phyloP scores from a whole-genome alignment of 2,888 invertebrate genomes.

The Caenorhabditis afra region DNA sequence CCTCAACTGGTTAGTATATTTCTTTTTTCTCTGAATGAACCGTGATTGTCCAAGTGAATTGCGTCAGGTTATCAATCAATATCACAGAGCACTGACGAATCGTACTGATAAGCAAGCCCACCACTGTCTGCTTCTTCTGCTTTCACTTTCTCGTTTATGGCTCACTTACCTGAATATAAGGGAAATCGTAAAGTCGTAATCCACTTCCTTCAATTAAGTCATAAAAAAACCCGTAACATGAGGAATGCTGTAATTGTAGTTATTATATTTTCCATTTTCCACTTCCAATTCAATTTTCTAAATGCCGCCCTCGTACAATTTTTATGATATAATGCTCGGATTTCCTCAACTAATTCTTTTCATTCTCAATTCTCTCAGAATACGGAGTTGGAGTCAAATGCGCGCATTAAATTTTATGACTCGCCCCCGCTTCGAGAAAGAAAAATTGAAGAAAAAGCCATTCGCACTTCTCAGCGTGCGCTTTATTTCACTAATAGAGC shows the following conservation, averaged over 20 bases:
- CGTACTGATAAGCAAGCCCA: constrained; percentile 20
- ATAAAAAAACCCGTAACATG: neutral
- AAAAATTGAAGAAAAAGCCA: neutral
- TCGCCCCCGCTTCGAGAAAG: neutral
- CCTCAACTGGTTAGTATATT: constrained; percentile 29
- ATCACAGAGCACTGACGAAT: neutral
- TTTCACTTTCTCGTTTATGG: neutral
- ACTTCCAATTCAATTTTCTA: too few species aligned
- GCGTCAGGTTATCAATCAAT: constrained; percentile 48
- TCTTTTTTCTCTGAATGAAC: constrained; percentile 34
- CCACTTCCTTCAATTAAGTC: neutral
- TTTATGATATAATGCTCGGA: neutral
- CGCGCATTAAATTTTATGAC: constrained; percentile 47
- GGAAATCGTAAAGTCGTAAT: neutral
- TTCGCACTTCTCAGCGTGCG: constrained; percentile 19
- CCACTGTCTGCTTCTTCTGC: constrained; percentile 1
- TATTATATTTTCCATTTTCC: too few species aligned
- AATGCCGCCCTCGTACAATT: constrained; percentile 1
- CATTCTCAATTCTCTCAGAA: neutral
- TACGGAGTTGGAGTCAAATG: constrained; percentile 30
- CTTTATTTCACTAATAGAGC: constrained; percentile 14
- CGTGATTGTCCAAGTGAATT: constrained; percentile 25
- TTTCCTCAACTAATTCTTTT: too few species aligned
- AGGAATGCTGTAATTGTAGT: too few species aligned
- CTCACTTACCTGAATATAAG: neutral